Percentiles rank a stretch among this genome's conserved stretches.
Evolutionary conservation across 2,113 vertebrate genomes (phyloP).

Genomic region (Oryzias curvinotus): DNA sequence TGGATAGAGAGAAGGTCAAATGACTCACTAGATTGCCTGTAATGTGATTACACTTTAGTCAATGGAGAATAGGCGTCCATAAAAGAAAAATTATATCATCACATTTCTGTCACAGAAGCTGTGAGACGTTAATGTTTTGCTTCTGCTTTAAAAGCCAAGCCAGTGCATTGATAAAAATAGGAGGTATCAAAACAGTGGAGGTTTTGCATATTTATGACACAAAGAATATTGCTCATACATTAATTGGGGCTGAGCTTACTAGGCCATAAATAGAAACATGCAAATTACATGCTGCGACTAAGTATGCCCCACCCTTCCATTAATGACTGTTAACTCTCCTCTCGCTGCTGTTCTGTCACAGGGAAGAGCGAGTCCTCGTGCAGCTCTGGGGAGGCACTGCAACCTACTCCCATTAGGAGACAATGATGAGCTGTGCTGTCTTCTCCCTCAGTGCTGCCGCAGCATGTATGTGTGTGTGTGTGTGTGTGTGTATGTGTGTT

Average conservation of each 20-base stretch:
- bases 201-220: slow-evolving; percentile 61
- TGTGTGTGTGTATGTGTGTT: slow-evolving; percentile 18
- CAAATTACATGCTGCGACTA: slow-evolving; percentile 49
- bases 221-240: slow-evolving; percentile 40
- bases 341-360: not conserved
- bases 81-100: slow-evolving; percentile 58
- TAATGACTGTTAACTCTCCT: slow-evolving; percentile 45
- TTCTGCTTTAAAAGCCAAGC: slow-evolving; percentile 44
- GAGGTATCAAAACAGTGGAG: slow-evolving; percentile 31
- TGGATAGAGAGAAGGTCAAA: slow-evolving; percentile 71
- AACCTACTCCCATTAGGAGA: slow-evolving; percentile 55
- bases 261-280: slow-evolving; percentile 50
- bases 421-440: slow-evolving; percentile 53
- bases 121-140: slow-evolving; percentile 23
- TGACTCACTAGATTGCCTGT: slow-evolving; percentile 60
- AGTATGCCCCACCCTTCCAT: slow-evolving; percentile 47
- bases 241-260: slow-evolving; percentile 47
- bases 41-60: slow-evolving; percentile 68
- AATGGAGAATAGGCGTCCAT: slow-evolving; percentile 61
- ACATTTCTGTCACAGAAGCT: slow-evolving; percentile 44
- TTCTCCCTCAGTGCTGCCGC: slow-evolving; percentile 45
- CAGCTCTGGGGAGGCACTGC: slow-evolving; percentile 25
- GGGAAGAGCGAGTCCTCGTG: slow-evolving; percentile 10
- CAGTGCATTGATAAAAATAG: slow-evolving; percentile 54
- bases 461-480: slow-evolving; percentile 42